A percentile compares a stretch with the other conserved stretches of the same genome.
phyloP scores from a whole-genome alignment of 2,888 invertebrate species.

The Cheilosia vulpina region DNA sequence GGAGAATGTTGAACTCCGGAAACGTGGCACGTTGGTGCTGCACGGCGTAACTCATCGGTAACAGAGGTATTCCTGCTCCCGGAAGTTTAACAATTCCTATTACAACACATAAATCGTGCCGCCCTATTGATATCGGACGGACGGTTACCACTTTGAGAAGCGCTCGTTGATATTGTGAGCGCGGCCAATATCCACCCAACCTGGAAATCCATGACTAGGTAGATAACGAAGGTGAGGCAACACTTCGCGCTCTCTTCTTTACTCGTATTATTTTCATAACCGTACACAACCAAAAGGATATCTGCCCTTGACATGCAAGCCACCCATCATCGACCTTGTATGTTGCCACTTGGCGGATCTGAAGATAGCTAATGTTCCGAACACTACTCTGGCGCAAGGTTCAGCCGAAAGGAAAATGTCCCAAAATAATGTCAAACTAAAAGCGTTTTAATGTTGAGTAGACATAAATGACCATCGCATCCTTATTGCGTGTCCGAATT shows the following conservation, averaged over 20 bases:
- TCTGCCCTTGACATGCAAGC: no score
- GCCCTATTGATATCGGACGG: background rate
- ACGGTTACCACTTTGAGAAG: background rate
- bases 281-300: no score
- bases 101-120: background rate
- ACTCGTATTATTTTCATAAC: no score
- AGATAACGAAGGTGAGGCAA: no score
- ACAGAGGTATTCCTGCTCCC: no score
- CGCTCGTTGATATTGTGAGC: background rate
- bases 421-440: slow-evolving; percentile 32
- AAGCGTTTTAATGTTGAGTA: slow-evolving; percentile 40
- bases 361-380: background rate
- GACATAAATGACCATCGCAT: background rate
- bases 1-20: accelerated
- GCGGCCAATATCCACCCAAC: background rate
- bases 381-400: background rate
- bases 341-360: background rate
- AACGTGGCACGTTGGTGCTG: no score
- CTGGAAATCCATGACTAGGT: background rate
- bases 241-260: no score
- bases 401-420: background rate
- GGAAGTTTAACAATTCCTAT: no score
- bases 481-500: slow-evolving; percentile 37
- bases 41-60: no score
- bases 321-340: no score